Conservation (phyloP, 2,888 invertebrate species). For the Heteropelma amictum region DNA sequence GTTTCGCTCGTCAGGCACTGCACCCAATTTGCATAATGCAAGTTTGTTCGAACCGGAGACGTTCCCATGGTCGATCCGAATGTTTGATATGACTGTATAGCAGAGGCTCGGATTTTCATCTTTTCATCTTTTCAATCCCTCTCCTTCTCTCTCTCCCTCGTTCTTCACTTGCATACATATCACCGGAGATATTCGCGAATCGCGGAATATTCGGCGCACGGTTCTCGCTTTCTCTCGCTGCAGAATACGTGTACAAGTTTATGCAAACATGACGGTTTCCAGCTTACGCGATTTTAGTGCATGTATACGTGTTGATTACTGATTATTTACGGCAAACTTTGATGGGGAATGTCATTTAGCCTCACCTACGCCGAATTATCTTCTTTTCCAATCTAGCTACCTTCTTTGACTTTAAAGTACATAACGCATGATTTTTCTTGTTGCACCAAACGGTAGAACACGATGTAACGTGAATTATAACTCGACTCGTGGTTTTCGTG, state of each 20-base stretch:
- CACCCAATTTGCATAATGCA: constrained; percentile 69
- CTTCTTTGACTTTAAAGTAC: constrained; percentile 44
- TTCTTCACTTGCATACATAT: constrained; percentile 21
- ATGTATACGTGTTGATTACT: constrained; percentile 39
- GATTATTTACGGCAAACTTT: constrained; percentile 45
- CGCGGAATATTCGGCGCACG: constrained; percentile 45
- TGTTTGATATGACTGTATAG: constrained; percentile 34
- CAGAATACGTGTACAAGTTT: constrained; percentile 17
- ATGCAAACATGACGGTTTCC: constrained; percentile 10
- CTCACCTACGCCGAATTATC: constrained; percentile 34
- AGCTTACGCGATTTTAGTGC: constrained; percentile 20
- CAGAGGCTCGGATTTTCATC: constrained; percentile 51
- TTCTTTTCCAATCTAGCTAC: constrained; percentile 23
- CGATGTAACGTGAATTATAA: not conserved
- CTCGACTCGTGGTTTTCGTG: not conserved
- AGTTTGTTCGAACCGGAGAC: constrained; percentile 58
- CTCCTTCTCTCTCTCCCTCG: constrained; percentile 10
- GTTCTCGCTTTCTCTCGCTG: not conserved
- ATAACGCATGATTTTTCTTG: constrained; percentile 1
- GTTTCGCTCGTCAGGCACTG: constrained; percentile 63
- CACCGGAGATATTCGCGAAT: not conserved
- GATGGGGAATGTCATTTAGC: constrained; percentile 27
- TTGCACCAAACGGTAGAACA: constrained; percentile 14
- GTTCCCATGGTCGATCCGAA: constrained; percentile 50
- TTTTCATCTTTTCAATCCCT: constrained; percentile 37